Evolutionary conservation across 2,888 invertebrate genomes (phyloP), one percentile per base, ranked within the genome.

Genomic region (Crepidodera aurea): DNA sequence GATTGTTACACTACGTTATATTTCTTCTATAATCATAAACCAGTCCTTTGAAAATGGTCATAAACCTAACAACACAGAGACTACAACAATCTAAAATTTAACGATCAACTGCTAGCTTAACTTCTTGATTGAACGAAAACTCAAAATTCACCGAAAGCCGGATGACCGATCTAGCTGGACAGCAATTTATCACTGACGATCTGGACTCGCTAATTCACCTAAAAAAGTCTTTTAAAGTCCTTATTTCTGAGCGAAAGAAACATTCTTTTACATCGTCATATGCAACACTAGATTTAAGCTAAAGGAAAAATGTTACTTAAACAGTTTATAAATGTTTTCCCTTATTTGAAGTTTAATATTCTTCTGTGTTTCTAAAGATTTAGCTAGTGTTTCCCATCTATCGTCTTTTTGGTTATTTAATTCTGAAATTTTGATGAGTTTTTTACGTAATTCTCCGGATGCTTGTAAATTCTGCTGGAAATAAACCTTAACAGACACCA

Each of bases 51-150:
- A 13, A 44, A 44, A 19, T 13, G 44, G 25, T 10, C 27, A 48
- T 48, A 48, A 48, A 48, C 25, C 27, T 29, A 12, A 48, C 48
- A 48, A 27, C 10, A 48, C 27, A 13, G 4, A 48, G 27, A 27
- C 48, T 48, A 27, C 46, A 54, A 54, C 48, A 18, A 54, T 60
- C 60, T 37, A 53, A 34, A 48, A 60, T 60, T 54, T 48, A 60
- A 60, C 55, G 55, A 51, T 59, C 51, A 59, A 51, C 50, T 51
- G 12, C 59, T 25, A 34, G 59, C 42, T 59, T 32, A 59, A 59
- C 59, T 59, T 27, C 59, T 51, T 51, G 60, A 60, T 60, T 60
- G 60, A 60, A 60, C 48, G 60, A 53, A 60, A 60, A 54, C 54
- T 37, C 25, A 12, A 13, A 51, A 29, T 25, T 40, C 32, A 32